Conservation (phyloP, 2,797 vertebrate genomes). For the Agapornis canus region DNA sequence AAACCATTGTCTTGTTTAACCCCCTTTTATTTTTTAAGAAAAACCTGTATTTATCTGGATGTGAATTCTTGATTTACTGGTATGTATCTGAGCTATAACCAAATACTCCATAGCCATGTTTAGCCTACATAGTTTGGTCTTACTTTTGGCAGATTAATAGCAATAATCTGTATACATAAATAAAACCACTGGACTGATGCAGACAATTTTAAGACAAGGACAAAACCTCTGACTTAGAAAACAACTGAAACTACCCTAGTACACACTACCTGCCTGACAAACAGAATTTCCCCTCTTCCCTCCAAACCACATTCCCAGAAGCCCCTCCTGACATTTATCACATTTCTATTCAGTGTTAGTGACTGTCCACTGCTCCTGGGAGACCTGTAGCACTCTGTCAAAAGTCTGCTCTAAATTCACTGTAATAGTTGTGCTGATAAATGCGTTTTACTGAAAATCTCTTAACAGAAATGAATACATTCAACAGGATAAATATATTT, state of each 20-base stretch:
- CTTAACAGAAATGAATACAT: not conserved
- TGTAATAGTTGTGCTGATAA: not conserved
- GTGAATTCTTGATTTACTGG: not conserved
- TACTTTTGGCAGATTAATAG: not conserved
- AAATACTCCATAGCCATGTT: not conserved
- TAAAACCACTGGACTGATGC: not conserved
- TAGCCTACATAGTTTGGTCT: not conserved
- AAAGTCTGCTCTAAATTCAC: not conserved
- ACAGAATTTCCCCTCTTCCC: not conserved
- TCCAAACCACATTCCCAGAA: not conserved
- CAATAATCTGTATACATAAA: not conserved
- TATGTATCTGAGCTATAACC: not conserved
- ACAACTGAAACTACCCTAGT: not conserved
- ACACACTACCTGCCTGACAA: not conserved
- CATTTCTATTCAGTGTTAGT: not conserved
- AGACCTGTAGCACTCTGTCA: not conserved
- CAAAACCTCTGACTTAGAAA: not conserved
- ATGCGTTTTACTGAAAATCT: not conserved
- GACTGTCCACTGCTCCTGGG: not conserved
- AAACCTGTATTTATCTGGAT: not conserved
- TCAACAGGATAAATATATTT: not conserved
- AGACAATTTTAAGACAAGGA: not conserved
- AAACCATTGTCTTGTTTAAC: not conserved
- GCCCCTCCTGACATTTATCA: not conserved
- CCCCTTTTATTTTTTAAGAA: not conserved